phyloP scores from a whole-genome alignment of 2,888 invertebrate genomes.

The Torymus tubicola region DNA sequence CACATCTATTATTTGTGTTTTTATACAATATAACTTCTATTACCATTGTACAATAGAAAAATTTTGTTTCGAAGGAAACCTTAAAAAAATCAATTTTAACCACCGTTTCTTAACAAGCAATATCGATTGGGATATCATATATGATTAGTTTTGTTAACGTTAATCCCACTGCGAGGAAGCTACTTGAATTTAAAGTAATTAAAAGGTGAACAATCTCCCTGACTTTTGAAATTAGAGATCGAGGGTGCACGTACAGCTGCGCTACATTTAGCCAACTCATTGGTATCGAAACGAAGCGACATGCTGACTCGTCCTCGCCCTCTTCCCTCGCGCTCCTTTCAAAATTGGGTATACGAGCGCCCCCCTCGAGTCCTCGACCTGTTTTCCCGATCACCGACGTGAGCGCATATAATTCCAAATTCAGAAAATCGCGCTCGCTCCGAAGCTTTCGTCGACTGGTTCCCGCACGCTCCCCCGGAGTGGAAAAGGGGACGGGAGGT shows the following conservation, averaged over 20 bases:
- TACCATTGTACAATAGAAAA: too few species aligned
- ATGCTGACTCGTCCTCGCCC: neutral
- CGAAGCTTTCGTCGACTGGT: constrained; percentile 44
- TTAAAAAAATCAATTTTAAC: too few species aligned
- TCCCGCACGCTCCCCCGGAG: constrained; percentile 5
- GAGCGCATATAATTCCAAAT: constrained; percentile 36
- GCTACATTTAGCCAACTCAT: neutral
- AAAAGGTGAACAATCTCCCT: too few species aligned
- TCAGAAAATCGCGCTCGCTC: constrained; percentile 40
- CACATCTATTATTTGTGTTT: too few species aligned
- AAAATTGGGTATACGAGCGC: neutral
- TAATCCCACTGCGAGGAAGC: too few species aligned
- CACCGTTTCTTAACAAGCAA: too few species aligned
- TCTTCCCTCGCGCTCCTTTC: neutral
- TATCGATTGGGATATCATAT: too few species aligned
- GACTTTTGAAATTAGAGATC: neutral
- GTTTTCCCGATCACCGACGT: constrained; percentile 39
- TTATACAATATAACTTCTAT: too few species aligned
- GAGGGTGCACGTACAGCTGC: neutral
- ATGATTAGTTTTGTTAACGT: too few species aligned
- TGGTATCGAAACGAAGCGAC: neutral
- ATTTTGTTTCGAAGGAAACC: too few species aligned
- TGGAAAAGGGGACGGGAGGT: neutral
- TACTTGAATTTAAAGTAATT: too few species aligned
- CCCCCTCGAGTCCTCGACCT: constrained; percentile 8